Evolutionary conservation across 2,113 vertebrate species (phyloP).

Genomic region (Anoplopoma fimbria): DNA sequence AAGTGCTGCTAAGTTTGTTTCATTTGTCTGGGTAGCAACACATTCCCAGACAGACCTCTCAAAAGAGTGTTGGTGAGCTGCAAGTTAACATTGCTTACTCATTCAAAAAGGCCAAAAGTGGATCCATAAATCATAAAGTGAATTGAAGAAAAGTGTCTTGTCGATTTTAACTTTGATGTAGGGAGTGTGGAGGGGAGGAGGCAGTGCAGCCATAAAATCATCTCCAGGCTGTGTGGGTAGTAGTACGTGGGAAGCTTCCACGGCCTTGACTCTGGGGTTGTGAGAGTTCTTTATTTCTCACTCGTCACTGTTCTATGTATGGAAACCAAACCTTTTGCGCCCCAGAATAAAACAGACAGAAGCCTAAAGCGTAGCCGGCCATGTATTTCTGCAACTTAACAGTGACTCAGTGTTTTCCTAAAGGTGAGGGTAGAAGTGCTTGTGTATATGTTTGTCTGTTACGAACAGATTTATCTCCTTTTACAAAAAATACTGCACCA

Average conservation of each 20-base stretch:
- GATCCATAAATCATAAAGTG: constrained; percentile 41
- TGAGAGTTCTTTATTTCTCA: constrained; percentile 11
- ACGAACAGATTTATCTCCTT: not conserved
- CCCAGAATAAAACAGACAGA: not conserved
- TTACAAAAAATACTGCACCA: not conserved
- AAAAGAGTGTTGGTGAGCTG: constrained; percentile 8
- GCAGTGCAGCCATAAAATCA: constrained; percentile 49
- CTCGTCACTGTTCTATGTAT: constrained; percentile 29
- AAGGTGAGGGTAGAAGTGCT: not conserved
- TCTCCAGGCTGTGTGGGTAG: constrained; percentile 64
- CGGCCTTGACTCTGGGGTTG: constrained; percentile 40
- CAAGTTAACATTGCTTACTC: constrained; percentile 43
- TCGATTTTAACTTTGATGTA: constrained; percentile 36
- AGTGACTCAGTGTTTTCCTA: constrained; percentile 51
- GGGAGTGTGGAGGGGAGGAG: constrained; percentile 25
- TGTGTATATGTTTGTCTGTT: not conserved
- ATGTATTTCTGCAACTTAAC: constrained; percentile 35
- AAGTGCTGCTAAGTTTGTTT: constrained; percentile 3
- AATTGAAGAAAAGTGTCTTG: constrained; percentile 50
- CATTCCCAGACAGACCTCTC: constrained; percentile 30
- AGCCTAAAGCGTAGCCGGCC: constrained; percentile 25
- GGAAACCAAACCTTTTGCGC: constrained; percentile 41
- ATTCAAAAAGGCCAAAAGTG: constrained; percentile 50
- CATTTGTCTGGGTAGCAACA: not conserved
- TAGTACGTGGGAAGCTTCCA: constrained; percentile 56